Conservation (phyloP, 1,140 invertebrate genomes). For the Sinonovacula constricta region DNA sequence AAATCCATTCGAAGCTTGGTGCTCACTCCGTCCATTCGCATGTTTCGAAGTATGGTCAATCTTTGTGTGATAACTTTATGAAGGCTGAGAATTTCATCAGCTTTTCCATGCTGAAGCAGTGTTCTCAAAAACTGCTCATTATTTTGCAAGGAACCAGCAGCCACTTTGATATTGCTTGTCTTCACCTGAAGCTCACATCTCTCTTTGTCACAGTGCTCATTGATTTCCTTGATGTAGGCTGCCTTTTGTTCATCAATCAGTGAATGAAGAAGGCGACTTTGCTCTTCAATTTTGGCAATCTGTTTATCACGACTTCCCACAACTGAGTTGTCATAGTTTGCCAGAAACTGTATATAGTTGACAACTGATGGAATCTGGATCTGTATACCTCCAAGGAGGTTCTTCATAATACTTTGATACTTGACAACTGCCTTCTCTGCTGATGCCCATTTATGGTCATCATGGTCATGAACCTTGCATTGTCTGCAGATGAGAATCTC, state of each 20-base stretch:
- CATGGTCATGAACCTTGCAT: constrained; percentile 62
- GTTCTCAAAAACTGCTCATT: constrained; percentile 59
- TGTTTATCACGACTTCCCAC: constrained; percentile 54
- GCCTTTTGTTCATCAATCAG: constrained; percentile 68
- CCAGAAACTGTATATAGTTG: constrained; percentile 62
- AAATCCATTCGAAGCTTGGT: constrained; percentile 62
- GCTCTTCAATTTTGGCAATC: constrained; percentile 53
- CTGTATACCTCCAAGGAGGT: constrained; percentile 59
- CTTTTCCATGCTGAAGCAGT: constrained; percentile 63
- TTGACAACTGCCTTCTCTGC: constrained; percentile 57
- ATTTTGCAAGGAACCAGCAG: constrained; percentile 55
- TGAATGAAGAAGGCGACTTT: constrained; percentile 65
- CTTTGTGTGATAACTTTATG: constrained; percentile 60
- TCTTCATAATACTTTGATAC: constrained; percentile 57
- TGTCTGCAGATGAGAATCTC: constrained; percentile 62
- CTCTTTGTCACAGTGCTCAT: constrained; percentile 55
- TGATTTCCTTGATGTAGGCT: constrained; percentile 52
- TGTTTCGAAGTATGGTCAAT: constrained; percentile 65
- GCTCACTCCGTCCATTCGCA: constrained; percentile 61
- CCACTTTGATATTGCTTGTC: constrained; percentile 51
- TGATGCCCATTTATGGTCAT: constrained; percentile 58
- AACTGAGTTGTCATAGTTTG: constrained; percentile 57
- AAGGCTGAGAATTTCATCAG: constrained; percentile 66
- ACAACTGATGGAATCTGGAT: constrained; percentile 59
- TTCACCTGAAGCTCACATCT: constrained; percentile 53